Evolutionary conservation across 2,797 vertebrate genomes (phyloP).

Genomic region (Poliocrania exsul): DNA sequence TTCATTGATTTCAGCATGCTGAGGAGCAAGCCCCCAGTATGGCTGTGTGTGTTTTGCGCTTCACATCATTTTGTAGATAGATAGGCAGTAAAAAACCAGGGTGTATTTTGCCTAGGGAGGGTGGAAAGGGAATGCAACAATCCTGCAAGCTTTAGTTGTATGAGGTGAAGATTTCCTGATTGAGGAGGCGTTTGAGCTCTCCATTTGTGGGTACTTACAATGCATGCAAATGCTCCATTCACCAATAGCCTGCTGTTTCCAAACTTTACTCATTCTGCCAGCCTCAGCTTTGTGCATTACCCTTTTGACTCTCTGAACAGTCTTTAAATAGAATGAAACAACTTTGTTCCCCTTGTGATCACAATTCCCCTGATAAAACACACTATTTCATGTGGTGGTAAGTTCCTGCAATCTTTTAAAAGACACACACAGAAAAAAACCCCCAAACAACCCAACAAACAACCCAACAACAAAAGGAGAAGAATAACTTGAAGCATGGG

Average conservation of each 20-base stretch:
- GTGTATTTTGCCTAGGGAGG: background rate
- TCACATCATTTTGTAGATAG: background rate
- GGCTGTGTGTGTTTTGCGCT: background rate
- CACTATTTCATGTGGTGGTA: background rate
- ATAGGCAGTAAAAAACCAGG: background rate
- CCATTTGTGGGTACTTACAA: background rate
- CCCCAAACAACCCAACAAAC: background rate
- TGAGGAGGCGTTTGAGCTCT: background rate
- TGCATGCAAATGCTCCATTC: background rate
- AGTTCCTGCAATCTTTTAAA: conserved; percentile 13
- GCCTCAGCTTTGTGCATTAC: background rate
- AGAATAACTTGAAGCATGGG: background rate
- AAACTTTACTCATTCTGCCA: background rate
- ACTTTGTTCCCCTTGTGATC: background rate
- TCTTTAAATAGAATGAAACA: background rate
- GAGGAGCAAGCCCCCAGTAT: background rate
- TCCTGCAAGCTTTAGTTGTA: background rate
- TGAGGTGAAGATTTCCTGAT: background rate
- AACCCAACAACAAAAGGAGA: background rate
- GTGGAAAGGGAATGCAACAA: background rate
- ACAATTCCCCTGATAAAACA: background rate
- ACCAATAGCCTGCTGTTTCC: background rate
- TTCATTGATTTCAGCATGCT: background rate
- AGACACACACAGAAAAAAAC: background rate
- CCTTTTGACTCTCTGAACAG: background rate